These are phyloP conservation scores for Nematolebias whitei DNA, from an alignment of 2,113 vertebrate genomes.

Conservation along the genomic window DNA sequence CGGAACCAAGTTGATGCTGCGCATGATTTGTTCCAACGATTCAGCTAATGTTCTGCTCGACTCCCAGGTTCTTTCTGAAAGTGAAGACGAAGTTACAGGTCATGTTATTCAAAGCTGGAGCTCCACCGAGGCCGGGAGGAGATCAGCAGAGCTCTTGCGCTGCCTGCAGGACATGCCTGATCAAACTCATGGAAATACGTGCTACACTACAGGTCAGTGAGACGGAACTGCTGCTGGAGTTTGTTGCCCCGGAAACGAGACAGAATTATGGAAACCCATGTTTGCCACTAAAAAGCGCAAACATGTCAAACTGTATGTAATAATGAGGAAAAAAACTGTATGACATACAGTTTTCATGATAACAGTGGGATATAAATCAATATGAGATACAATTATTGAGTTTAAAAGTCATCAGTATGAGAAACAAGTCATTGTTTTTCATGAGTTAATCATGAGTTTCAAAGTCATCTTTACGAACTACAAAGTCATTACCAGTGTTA, in stretches of 20 bases:
- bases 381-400: too few relatives aligned
- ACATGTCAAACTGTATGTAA: too few relatives aligned
- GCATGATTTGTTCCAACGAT: conserved; percentile 64
- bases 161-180: conserved; percentile 64
- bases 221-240: not conserved
- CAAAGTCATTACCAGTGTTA: too few relatives aligned
- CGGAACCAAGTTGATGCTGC: conserved; percentile 56
- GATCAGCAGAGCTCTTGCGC: conserved; percentile 47
- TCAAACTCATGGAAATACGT: conserved; percentile 47
- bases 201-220: conserved; percentile 70
- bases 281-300: not conserved
- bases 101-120: conserved; percentile 56
- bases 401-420: too few relatives aligned
- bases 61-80: conserved; percentile 70
- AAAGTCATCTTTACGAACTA: too few relatives aligned
- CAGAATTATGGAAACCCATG: not conserved
- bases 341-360: too few relatives aligned
- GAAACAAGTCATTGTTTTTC: too few relatives aligned
- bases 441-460: too few relatives aligned
- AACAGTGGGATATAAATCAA: too few relatives aligned
- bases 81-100: conserved; percentile 58
- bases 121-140: conserved; percentile 21
- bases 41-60: conserved; percentile 50
- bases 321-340: too few relatives aligned
- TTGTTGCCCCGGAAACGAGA: not conserved